Conservation (phyloP, 2,888 invertebrate species). For the Sisyra terminalis region DNA sequence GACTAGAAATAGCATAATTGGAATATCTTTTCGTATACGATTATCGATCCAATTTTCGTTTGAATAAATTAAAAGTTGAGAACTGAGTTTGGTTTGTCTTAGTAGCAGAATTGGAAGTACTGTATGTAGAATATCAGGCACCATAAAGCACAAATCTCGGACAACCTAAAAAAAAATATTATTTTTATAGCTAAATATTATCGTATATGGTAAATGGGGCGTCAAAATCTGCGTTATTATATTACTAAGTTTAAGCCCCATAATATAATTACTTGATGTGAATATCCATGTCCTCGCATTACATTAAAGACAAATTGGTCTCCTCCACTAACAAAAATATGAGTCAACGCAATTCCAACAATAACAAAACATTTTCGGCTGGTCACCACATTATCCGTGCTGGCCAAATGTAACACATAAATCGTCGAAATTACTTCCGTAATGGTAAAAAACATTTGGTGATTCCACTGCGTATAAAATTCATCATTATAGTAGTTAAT, state of each 20-base stretch:
- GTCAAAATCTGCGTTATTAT: background rate
- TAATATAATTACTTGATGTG: conserved; percentile 43
- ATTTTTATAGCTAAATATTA: background rate
- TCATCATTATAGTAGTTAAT: conserved; percentile 57
- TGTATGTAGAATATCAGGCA: conserved; percentile 45
- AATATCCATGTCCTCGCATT: conserved; percentile 41
- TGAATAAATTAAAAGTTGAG: conserved; percentile 14
- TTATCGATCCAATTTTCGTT: conserved; percentile 25
- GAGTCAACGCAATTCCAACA: conserved; percentile 39
- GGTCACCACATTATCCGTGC: conserved; percentile 31
- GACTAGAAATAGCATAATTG: conserved; percentile 18
- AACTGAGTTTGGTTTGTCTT: conserved; percentile 18
- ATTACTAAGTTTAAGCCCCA: conserved; percentile 1
- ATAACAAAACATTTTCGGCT: conserved; percentile 38
- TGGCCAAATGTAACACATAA: conserved; percentile 38
- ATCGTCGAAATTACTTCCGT: conserved; percentile 44
- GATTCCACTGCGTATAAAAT: conserved; percentile 51
- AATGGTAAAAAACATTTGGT: conserved; percentile 44
- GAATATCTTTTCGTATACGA: conserved; percentile 20
- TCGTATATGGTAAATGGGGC: background rate
- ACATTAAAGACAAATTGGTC: conserved; percentile 51
- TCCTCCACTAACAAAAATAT: conserved; percentile 42
- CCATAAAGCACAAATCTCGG: conserved; percentile 49
- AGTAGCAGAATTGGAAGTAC: conserved; percentile 37
- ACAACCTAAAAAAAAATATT: conserved; percentile 26